phyloP scores from a whole-genome alignment of 1,140 invertebrate species.

The Anadara kagoshimensis region DNA sequence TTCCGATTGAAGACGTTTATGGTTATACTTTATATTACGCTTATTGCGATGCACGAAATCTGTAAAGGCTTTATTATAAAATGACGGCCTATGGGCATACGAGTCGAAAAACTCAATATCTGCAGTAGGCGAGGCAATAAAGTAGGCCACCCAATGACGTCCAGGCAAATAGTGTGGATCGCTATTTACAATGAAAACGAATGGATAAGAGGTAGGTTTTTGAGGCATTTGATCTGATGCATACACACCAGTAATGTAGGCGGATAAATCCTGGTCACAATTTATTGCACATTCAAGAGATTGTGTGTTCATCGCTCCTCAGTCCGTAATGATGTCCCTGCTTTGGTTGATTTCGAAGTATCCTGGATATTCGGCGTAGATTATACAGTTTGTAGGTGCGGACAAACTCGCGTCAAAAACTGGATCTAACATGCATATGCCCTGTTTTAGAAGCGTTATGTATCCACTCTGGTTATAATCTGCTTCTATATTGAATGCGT shows the following conservation, averaged over 20 bases:
- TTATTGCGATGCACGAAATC: constrained; percentile 15
- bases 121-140: not conserved
- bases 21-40: not conserved
- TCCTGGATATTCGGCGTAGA: constrained; percentile 17
- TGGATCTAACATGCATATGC: constrained; percentile 3
- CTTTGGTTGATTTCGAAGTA: constrained; percentile 20
- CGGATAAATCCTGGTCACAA: constrained; percentile 5
- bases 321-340: constrained; percentile 20
- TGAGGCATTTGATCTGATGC: constrained; percentile 22
- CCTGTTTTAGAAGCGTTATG: constrained; percentile 27
- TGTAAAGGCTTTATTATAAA: constrained; percentile 5
- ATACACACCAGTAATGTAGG: constrained; percentile 1
- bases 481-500: not conserved
- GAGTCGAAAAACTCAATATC: constrained; percentile 31
- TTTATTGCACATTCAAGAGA: constrained; percentile 10
- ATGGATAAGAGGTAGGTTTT: not conserved
- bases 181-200: constrained; percentile 2
- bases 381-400: constrained; percentile 2
- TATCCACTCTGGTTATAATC: constrained; percentile 1
- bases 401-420: not conserved
- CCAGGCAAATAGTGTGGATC: constrained; percentile 9
- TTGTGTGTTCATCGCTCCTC: constrained; percentile 16
- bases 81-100: constrained; percentile 15
- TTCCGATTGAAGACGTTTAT: constrained; percentile 17
- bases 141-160: constrained; percentile 34